phyloP scores from a whole-genome alignment of 2,797 vertebrate species.

The Myotis findleyi region DNA sequence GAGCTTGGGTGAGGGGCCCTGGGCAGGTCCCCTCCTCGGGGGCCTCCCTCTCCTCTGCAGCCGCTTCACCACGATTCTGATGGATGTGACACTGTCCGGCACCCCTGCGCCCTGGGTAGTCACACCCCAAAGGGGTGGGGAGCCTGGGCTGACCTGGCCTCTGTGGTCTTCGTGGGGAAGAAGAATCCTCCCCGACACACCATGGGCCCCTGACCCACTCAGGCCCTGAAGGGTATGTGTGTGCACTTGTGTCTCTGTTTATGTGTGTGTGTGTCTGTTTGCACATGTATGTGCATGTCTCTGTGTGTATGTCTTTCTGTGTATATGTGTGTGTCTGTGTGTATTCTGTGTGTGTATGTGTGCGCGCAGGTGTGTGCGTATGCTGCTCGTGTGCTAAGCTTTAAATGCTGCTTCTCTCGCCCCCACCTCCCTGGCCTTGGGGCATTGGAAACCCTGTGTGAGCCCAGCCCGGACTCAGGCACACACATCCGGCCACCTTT shows the following conservation, averaged over 20 bases:
- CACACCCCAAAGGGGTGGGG: no score
- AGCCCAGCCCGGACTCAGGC: neutral
- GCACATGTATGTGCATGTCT: neutral
- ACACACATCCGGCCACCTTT: neutral
- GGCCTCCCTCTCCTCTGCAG: neutral
- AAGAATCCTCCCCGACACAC: neutral
- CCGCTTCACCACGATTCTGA: neutral
- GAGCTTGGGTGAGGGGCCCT: neutral
- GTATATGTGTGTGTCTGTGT: neutral
- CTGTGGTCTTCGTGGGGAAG: neutral
- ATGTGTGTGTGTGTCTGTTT: neutral
- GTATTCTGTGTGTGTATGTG: neutral
- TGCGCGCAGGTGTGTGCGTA: rapidly evolving
- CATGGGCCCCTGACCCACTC: neutral
- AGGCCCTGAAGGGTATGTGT: neutral
- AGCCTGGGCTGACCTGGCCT: neutral
- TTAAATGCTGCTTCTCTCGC: neutral
- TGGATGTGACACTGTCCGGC: neutral
- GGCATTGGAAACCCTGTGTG: neutral
- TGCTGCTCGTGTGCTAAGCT: neutral
- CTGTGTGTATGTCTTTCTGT: neutral
- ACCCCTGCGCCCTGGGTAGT: neutral
- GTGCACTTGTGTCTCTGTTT: neutral
- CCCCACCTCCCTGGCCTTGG: neutral
- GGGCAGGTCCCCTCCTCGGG: neutral